Conservation (phyloP, 2,113 vertebrate species). For the Gallinago jamesoni region DNA sequence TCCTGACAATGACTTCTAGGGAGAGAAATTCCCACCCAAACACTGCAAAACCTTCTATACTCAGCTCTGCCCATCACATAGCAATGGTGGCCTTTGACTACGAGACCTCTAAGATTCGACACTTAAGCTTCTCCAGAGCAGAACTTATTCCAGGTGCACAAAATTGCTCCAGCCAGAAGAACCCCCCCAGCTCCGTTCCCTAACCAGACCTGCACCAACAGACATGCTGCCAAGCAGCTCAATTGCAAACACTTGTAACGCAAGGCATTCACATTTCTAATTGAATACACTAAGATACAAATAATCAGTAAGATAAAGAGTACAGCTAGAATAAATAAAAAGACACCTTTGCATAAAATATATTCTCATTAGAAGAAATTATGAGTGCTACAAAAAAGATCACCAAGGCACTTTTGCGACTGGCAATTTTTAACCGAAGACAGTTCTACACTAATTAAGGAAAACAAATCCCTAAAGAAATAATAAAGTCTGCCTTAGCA, state of each 20-base stretch:
- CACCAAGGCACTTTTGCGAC: not conserved
- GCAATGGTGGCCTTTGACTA: not conserved
- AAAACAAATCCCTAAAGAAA: not conserved
- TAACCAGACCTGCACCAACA: not conserved
- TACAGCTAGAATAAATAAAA: not conserved
- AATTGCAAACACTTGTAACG: not conserved
- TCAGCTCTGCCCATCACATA: not conserved
- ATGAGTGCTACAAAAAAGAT: not conserved
- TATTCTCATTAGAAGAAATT: not conserved
- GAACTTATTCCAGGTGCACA: not conserved
- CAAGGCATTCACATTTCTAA: not conserved
- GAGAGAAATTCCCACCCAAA: not conserved
- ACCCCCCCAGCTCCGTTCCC: not conserved
- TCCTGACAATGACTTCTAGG: not conserved
- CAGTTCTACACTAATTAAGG: conserved; percentile 3
- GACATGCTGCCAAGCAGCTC: not conserved
- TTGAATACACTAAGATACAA: not conserved
- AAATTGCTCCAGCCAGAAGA: not conserved
- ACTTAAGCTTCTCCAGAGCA: not conserved
- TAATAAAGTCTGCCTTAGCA: not conserved
- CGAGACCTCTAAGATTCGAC: not conserved
- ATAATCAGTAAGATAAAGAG: conserved; percentile 15
- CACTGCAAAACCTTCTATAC: not conserved
- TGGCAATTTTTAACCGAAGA: conserved; percentile 30
- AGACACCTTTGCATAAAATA: not conserved